phyloP scores from a whole-genome alignment of 2,113 vertebrate species.

The Pongo abelii region DNA sequence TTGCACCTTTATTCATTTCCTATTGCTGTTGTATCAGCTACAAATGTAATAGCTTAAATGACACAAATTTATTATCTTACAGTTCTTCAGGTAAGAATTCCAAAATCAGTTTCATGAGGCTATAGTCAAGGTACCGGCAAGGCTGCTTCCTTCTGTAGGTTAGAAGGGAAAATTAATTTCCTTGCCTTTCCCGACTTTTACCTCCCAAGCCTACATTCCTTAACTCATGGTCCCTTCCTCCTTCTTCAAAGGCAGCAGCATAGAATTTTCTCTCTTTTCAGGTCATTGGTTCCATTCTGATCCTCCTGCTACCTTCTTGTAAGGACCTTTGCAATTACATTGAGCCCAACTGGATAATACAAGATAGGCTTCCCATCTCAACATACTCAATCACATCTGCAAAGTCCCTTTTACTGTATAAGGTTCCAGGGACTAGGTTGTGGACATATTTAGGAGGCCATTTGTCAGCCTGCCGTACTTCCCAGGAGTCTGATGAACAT shows the following conservation, averaged over 20 bases:
- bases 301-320: rapidly evolving
- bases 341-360: background rate
- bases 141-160: background rate
- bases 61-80: background rate
- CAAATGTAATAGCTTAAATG: background rate
- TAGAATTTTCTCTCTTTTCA: background rate
- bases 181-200: background rate
- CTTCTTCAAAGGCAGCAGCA: background rate
- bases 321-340: background rate
- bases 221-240: background rate
- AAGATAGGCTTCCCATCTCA: background rate
- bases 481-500: background rate
- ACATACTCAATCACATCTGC: background rate
- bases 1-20: background rate
- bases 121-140: background rate
- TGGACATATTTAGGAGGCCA: background rate
- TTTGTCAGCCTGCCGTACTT: background rate
- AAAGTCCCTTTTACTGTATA: background rate
- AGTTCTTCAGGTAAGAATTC: background rate
- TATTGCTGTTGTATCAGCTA: background rate
- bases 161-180: background rate
- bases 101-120: background rate
- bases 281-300: background rate
- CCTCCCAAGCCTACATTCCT: background rate
- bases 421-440: background rate